Conservation (phyloP, 2,888 invertebrate genomes). For the Conomelus anceps region DNA sequence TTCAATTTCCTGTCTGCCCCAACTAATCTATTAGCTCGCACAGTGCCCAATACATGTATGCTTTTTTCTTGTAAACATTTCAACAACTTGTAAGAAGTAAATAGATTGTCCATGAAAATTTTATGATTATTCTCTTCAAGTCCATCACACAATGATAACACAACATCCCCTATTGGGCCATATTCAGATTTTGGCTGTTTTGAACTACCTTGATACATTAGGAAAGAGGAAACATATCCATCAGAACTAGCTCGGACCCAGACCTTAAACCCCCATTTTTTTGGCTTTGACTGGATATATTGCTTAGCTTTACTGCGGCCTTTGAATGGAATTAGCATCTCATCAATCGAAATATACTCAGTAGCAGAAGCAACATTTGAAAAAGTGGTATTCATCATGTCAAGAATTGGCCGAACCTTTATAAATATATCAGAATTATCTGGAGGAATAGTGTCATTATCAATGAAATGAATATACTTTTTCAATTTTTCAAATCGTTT, state of each 20-base stretch:
- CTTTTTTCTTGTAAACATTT: background rate
- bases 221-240: constrained; percentile 30
- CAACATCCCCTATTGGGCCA: background rate
- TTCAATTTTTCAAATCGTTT: constrained; percentile 28
- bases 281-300: constrained; percentile 28
- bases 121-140: background rate
- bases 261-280: constrained; percentile 30
- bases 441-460: no score
- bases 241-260: constrained; percentile 26
- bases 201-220: constrained; percentile 28
- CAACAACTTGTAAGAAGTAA: background rate
- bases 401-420: constrained; percentile 24
- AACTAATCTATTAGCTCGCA: no score
- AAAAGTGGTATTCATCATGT: constrained; percentile 22
- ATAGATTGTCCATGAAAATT: background rate
- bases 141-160: background rate
- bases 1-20: no score
- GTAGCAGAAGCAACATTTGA: constrained; percentile 19
- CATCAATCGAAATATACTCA: constrained; percentile 28
- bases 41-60: no score
- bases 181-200: no score
- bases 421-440: constrained; percentile 27
- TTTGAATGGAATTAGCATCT: constrained; percentile 32
- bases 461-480: no score
- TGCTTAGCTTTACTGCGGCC: constrained; percentile 28